Evolutionary conservation across 2,797 vertebrate genomes (phyloP), one percentile per base, ranked within the genome.

Genomic region (Coreius guichenoti): DNA sequence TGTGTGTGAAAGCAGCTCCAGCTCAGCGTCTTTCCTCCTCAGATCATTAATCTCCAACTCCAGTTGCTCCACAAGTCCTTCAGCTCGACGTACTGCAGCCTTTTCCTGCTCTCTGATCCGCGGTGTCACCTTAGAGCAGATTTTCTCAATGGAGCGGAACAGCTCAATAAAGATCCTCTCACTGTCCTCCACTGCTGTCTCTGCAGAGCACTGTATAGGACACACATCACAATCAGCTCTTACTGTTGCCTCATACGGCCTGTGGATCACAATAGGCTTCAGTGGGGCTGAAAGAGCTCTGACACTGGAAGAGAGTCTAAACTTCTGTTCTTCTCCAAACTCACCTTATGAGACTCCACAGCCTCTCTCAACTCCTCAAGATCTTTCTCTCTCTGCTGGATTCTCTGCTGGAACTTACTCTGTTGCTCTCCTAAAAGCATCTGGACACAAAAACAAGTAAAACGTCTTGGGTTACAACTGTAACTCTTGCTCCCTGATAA

Each of bases 171-270:
- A 73, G 68, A 70, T 43, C 36, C 21, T 70, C 31, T 43, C 43
- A 17, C 70, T 63, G 58, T 63, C 58, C 26, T 26, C 58, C 26
- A 16, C n/a, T 2, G 58, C 58, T 63, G n/a, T 29, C 43, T 73
- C 23, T 49, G 70, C 43, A 49, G 70, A 73, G 11, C 21, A 4
- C 68, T 70, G 17, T 70, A 54, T 39, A 2, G 17, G 21, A 70
- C 68, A 70, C 19, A 72, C 69, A 70, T 70, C 68, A n/a, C 69
- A 26, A 4, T 61, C n/a, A 26, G 56, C 56, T 61, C n/a, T 26
- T 14, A 26, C 58, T 61, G n/a, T 61, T 61, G 11, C 58, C 58
- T 4, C 5, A n/a, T 23, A 26, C 5, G 4, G 5, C n/a, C n/a
- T 63, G 58, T 26, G 56, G n/a, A n/a, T 61, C 23, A 26, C 56